Evolutionary conservation across 1,140 invertebrate species (phyloP), one percentile per base, ranked within the genome.

Genomic region (Maconellicoccus hirsutus): DNA sequence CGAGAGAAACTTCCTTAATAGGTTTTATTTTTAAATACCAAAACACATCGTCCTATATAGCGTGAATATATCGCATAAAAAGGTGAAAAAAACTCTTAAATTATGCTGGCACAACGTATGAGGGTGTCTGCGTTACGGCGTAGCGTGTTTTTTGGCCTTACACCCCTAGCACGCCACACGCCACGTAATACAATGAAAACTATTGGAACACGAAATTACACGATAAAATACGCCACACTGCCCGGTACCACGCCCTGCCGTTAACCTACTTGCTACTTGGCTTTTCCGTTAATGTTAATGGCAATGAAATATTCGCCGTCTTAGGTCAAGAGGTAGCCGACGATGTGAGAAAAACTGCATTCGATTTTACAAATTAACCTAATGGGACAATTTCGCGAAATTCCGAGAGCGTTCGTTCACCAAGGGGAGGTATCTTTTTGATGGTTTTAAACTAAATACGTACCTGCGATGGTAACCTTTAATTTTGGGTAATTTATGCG

Each of bases 311-410:
- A 66, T 66, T 66, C 61, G 19, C 61, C 19, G 61, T 66, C 61
- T 66, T 66, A 66, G 61, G 61, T 66, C 61, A 66, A 66, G 61
- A n/a, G n/a, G n/a, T n/a, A n/a, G n/a, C n/a, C n/a, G n/a, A n/a
- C n/a, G n/a, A n/a, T n/a, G n/a, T n/a, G n/a, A n/a, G n/a, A n/a
- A n/a, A n/a, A n/a, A n/a, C n/a, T n/a, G n/a, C n/a, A n/a, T n/a
- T n/a, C n/a, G n/a, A n/a, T n/a, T n/a, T n/a, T n/a, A n/a, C n/a
- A n/a, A n/a, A n/a, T n/a, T n/a, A n/a, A n/a, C n/a, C n/a, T n/a
- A n/a, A n/a, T n/a, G n/a, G n/a, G n/a, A n/a, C n/a, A n/a, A n/a
- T n/a, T n/a, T n/a, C n/a, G n/a, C n/a, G n/a, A n/a, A n/a, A n/a
- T n/a, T n/a, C n/a, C n/a, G n/a, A n/a, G n/a, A n/a, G n/a, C n/a